Evolutionary conservation across 1,140 invertebrate genomes (phyloP).

Genomic region (Papilio machaon): DNA sequence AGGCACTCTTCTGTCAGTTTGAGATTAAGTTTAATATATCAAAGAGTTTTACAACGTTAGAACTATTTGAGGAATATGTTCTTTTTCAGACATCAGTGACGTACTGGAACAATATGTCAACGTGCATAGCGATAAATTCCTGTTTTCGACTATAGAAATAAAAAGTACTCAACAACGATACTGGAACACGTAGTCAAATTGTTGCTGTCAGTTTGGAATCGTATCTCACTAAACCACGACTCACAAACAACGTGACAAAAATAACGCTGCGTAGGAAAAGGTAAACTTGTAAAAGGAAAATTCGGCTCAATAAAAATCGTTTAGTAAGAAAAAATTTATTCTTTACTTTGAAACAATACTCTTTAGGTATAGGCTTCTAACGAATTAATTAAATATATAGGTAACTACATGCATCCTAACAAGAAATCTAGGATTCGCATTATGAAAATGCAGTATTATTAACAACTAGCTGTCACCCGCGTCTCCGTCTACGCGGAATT

Average conservation of each 20-base stretch:
- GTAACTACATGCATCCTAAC: too few species aligned
- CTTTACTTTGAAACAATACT: neutral
- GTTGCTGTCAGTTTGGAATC: neutral
- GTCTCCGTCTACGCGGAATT: too few species aligned
- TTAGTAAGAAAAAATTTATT: neutral
- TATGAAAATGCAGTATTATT: too few species aligned
- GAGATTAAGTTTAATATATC: neutral
- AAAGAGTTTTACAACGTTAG: neutral
- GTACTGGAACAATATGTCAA: neutral
- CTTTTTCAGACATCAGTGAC: neutral
- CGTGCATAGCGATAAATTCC: conserved; percentile 11
- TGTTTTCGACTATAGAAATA: conserved; percentile 1
- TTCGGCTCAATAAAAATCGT: neutral
- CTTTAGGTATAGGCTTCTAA: neutral
- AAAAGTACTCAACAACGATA: neutral
- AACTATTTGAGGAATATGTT: neutral
- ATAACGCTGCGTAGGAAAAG: neutral
- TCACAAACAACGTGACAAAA: neutral
- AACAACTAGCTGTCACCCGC: too few species aligned
- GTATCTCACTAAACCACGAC: conserved; percentile 15
- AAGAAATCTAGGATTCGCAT: too few species aligned
- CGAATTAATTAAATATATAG: too few species aligned
- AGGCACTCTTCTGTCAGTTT: too few species aligned
- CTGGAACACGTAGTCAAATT: neutral
- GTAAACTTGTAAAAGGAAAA: neutral